A percentile compares a stretch with the other conserved stretches of the same genome.
Evolutionary conservation across 1,140 invertebrate species (phyloP).

Genomic region (Bombyx mori): ASM3026992v2 NC_085120.1:9219001-9219500

Average conservation of each 20-base stretch:
- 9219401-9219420: too few species aligned
- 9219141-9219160: constrained; percentile 94
- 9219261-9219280: constrained; percentile 88
- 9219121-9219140: constrained; percentile 93
- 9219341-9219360: too few species aligned
- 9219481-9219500: too few species aligned
- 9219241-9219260: constrained; percentile 87
- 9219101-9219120: constrained; percentile 96
- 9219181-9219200: constrained; percentile 96
- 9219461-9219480: too few species aligned
- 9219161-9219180: constrained; percentile 96
- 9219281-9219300: constrained; percentile 99
- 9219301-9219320: constrained; percentile 69
- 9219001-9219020: constrained; percentile 10
- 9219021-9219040: constrained; percentile 1
- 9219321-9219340: too few species aligned
- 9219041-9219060: constrained; percentile 7
- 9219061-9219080: constrained; percentile 7
- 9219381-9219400: too few species aligned
- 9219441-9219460: too few species aligned
- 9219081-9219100: constrained; percentile 82
- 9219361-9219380: too few species aligned
- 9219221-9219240: constrained; percentile 92
- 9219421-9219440: too few species aligned
- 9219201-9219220: constrained; percentile 90